Conservation (phyloP, 2,888 invertebrate genomes). For the Apomyelois bistriatella region DNA sequence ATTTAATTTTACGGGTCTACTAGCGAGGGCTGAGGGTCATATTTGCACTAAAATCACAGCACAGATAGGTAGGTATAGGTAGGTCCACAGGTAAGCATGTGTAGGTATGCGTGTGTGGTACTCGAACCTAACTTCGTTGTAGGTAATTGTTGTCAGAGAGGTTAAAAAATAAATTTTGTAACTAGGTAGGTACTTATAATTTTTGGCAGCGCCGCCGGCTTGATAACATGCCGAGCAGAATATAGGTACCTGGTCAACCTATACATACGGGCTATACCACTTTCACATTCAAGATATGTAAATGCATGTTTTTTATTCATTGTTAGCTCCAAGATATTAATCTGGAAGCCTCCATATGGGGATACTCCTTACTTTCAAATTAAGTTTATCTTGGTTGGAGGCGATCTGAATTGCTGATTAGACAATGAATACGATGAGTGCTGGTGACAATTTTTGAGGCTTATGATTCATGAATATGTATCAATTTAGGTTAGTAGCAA, state of each 20-base stretch:
- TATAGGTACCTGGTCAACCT: background rate
- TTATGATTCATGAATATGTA: background rate
- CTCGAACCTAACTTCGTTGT: too few relatives aligned
- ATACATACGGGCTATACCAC: background rate
- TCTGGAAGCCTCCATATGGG: slow-evolving; percentile 1
- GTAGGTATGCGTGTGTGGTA: too few relatives aligned
- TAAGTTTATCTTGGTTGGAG: slow-evolving; percentile 3
- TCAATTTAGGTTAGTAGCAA: background rate
- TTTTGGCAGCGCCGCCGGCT: too few relatives aligned
- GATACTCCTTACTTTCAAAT: background rate
- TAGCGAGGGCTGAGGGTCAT: too few relatives aligned
- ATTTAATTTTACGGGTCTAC: too few relatives aligned
- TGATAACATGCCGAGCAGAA: background rate
- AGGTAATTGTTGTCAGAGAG: too few relatives aligned
- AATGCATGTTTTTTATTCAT: slow-evolving; percentile 3
- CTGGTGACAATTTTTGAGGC: background rate
- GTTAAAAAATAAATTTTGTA: too few relatives aligned
- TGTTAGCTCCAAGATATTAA: slow-evolving; percentile 7
- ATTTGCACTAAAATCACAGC: too few relatives aligned
- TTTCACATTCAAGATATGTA: slow-evolving; percentile 1
- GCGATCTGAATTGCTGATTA: slow-evolving; percentile 12
- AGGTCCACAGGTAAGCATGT: too few relatives aligned
- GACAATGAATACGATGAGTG: slow-evolving; percentile 5
- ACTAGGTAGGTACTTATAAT: too few relatives aligned
- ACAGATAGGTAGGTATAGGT: too few relatives aligned